Evolutionary conservation across 2,113 vertebrate species (phyloP).

Genomic region (Amblyopsis rosae): DNA sequence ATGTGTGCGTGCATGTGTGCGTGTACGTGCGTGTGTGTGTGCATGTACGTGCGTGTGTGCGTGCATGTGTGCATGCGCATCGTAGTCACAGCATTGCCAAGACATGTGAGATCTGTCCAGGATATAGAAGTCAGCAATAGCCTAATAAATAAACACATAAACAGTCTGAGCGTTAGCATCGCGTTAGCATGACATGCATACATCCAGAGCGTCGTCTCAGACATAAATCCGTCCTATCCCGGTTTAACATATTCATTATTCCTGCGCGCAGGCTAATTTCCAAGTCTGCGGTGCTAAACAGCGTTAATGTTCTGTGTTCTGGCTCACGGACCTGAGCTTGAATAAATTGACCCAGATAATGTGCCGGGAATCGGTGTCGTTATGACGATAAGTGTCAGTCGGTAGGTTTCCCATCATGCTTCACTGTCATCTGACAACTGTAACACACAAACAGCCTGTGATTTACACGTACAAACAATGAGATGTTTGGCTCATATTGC

Average conservation of each 20-base stretch:
- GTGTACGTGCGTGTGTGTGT: not conserved
- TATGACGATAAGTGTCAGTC: conserved; percentile 48
- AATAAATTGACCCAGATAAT: conserved; percentile 63
- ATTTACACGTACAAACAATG: too few relatives aligned
- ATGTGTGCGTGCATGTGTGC: not conserved
- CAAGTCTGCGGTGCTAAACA: conserved; percentile 50
- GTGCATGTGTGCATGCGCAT: not conserved
- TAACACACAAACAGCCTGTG: not conserved
- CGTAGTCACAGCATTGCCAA: conserved; percentile 27
- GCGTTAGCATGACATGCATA: conserved; percentile 30
- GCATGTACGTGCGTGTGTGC: not conserved
- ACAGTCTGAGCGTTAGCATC: conserved; percentile 15
- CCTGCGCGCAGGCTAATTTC: conserved; percentile 36
- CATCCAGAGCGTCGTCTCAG: conserved; percentile 29
- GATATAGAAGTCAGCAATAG: conserved; percentile 39
- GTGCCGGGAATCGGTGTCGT: conserved; percentile 24
- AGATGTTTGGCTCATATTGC: not conserved
- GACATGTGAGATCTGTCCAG: conserved; percentile 48
- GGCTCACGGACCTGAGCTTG: conserved; percentile 66
- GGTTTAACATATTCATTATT: conserved; percentile 65
- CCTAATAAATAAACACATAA: conserved; percentile 42
- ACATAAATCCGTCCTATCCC: conserved; percentile 59
- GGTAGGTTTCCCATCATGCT: conserved; percentile 30
- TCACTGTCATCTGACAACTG: conserved; percentile 24
- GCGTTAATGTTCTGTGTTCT: conserved; percentile 51